Percentiles rank a stretch among this genome's conserved stretches.
These are phyloP conservation scores for Drosophila lini DNA, from an alignment of 1,140 invertebrate genomes.

Conservation along the genomic window DNA sequence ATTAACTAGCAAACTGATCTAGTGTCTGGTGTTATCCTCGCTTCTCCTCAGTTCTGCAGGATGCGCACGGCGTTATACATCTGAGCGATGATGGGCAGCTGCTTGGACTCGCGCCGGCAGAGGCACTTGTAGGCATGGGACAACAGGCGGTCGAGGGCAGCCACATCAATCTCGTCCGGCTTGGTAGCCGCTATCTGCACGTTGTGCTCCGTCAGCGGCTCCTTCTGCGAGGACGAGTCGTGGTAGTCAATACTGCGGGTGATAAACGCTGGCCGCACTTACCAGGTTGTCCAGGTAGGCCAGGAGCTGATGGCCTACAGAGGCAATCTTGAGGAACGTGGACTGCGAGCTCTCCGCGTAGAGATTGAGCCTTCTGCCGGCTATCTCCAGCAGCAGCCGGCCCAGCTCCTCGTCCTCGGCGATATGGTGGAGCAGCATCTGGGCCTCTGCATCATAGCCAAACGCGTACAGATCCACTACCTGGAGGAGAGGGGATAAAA, in stretches of 20 bases:
- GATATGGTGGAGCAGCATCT: slow-evolving; percentile 89
- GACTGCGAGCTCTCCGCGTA: slow-evolving; percentile 86
- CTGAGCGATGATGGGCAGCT: slow-evolving; percentile 69
- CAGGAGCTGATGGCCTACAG: slow-evolving; percentile 88
- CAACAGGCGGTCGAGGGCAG: slow-evolving; percentile 61
- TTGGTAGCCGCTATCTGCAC: slow-evolving; percentile 67
- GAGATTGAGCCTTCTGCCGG: slow-evolving; percentile 89
- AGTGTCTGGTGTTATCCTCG: slow-evolving; percentile 33
- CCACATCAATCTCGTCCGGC: slow-evolving; percentile 70
- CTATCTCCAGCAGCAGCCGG: slow-evolving; percentile 88
- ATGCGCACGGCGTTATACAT: slow-evolving; percentile 80
- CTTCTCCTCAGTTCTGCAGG: slow-evolving; percentile 52
- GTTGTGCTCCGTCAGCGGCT: slow-evolving; percentile 39
- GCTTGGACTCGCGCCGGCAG: slow-evolving; percentile 55
- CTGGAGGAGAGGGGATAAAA: slow-evolving; percentile 46
- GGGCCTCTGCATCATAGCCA: slow-evolving; percentile 91
- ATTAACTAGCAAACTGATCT: background rate
- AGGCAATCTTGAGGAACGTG: slow-evolving; percentile 87
- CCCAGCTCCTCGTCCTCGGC: slow-evolving; percentile 88
- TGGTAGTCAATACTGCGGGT: slow-evolving; percentile 36
- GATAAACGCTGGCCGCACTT: slow-evolving; percentile 80
- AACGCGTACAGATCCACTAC: slow-evolving; percentile 90
- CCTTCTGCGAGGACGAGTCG: slow-evolving; percentile 42
- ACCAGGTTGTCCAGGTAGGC: slow-evolving; percentile 90
- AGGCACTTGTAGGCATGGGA: slow-evolving; percentile 66